Base-by-base conservation (phyloP, 2,113 vertebrate genomes). In the Alouatta palliata region DNA sequence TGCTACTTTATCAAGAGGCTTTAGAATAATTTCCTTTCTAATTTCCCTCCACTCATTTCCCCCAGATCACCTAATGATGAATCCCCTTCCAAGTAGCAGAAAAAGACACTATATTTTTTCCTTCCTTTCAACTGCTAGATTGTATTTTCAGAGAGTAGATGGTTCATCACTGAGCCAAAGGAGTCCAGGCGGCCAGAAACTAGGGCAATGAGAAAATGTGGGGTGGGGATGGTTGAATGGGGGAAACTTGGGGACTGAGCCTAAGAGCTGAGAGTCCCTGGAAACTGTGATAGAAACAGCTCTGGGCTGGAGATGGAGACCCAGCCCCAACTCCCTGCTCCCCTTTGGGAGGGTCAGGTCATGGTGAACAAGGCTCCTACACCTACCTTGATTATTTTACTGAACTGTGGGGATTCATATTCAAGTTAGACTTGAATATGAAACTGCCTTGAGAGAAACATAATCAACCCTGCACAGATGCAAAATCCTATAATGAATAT, bases 91-190 rank as follows among this genome's bases (percentile, higher is more conserved):
- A 73, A 43, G 70, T 52, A 77, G 52, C 23, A 56, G 86, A 14
- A 85, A 21, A 91, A 92, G 77, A 79, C 40, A 71, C 27, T 12
- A 35, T 35, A 56, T 91, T 87, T 86, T 86, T 96, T 75, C 64
- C 68, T 91, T 47, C 54, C n/a, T 90, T 87, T 81, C 93, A 76
- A 84, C 35, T 9, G 64, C 79, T 94, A 91, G 66, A 90, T 82
- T 70, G 66, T 79, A 64, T 97, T 97, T 97, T 73, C 89, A 93
- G 93, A 97, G 73, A 97, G 83, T 93, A 97, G 97, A 97, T 95
- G 97, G 96, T 35, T 93, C 68, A 68, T 73, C 49, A 32, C 89
- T 96, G 91, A 98, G 96, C 89, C 89, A 91, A 75, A 95, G 71
- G 54, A 92, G 68, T 43, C 76, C 71, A 88, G 88, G 91, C 90